Conservation (phyloP, 2,797 vertebrate species). For the Falco rusticolus region DNA sequence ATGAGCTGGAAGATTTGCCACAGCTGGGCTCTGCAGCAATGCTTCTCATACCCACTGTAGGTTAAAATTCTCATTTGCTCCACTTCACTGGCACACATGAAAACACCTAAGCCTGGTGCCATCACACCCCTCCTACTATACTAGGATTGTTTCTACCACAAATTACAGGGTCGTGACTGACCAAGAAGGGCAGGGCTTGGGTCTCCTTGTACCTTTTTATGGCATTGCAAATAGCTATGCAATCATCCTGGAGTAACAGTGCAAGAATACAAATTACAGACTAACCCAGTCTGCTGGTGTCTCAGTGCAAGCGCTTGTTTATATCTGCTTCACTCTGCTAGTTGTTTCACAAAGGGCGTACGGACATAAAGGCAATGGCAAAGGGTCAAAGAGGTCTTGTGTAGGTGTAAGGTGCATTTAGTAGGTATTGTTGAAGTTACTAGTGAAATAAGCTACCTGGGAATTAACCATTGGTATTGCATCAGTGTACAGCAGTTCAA, state of each 20-base stretch:
- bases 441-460: neutral
- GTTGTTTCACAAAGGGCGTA: neutral
- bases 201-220: constrained; percentile 69
- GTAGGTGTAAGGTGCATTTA: neutral
- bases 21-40: neutral
- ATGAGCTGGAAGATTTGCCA: neutral
- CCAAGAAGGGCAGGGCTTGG: constrained; percentile 66
- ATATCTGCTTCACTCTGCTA: neutral
- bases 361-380: neutral
- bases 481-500: neutral
- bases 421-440: neutral
- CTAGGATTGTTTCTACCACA: constrained; percentile 31
- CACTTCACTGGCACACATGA: neutral
- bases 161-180: constrained; percentile 49
- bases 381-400: neutral
- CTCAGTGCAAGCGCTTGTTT: neutral
- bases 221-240: constrained; percentile 71
- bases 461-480: neutral
- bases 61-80: neutral
- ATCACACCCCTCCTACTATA: constrained; percentile 48
- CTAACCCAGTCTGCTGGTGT: constrained; percentile 13
- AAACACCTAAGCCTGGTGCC: constrained; percentile 58
- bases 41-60: neutral
- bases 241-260: constrained; percentile 54
- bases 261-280: constrained; percentile 64